Conservation (phyloP, 2,797 vertebrate species). For the Enteromius argenteus region DNA sequence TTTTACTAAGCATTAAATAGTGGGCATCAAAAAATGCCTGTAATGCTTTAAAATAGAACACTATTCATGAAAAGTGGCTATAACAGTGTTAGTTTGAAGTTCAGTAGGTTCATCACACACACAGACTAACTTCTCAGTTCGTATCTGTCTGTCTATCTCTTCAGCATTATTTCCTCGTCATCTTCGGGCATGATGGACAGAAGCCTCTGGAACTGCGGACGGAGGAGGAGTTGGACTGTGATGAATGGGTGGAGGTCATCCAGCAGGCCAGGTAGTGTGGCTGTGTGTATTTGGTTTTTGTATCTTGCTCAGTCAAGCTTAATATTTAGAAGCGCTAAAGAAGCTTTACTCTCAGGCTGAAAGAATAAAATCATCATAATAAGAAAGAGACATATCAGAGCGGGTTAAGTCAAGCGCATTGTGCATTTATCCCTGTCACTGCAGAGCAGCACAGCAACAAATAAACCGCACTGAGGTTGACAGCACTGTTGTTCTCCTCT, state of each 20-base stretch:
- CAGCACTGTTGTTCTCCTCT: constrained; percentile 40
- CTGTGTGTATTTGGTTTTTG: not conserved
- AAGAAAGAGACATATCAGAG: constrained; percentile 44
- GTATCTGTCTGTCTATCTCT: constrained; percentile 36
- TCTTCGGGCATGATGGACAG: constrained; percentile 96
- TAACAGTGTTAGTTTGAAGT: not conserved
- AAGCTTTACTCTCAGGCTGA: constrained; percentile 18
- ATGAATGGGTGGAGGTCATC: constrained; percentile 97
- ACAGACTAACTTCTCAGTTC: not conserved
- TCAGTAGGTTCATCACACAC: not conserved
- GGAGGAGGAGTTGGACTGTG: constrained; percentile 91
- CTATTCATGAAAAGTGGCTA: not conserved
- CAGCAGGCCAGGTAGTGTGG: constrained; percentile 90
- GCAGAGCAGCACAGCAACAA: constrained; percentile 41
- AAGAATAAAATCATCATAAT: constrained; percentile 24
- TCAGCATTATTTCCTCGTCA: constrained; percentile 94
- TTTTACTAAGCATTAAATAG: not conserved
- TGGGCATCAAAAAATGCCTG: not conserved
- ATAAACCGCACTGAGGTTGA: constrained; percentile 48
- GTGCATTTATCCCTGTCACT: constrained; percentile 45
- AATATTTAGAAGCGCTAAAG: not conserved
- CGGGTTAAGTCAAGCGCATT: constrained; percentile 14
- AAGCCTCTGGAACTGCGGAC: constrained; percentile 95
- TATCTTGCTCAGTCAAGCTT: not conserved
- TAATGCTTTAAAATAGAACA: not conserved